A percentile compares a stretch with the other conserved stretches of the same genome.
Evolutionary conservation across 2,797 vertebrate genomes (phyloP).

Genomic region (Clarias laeviceps): DNA sequence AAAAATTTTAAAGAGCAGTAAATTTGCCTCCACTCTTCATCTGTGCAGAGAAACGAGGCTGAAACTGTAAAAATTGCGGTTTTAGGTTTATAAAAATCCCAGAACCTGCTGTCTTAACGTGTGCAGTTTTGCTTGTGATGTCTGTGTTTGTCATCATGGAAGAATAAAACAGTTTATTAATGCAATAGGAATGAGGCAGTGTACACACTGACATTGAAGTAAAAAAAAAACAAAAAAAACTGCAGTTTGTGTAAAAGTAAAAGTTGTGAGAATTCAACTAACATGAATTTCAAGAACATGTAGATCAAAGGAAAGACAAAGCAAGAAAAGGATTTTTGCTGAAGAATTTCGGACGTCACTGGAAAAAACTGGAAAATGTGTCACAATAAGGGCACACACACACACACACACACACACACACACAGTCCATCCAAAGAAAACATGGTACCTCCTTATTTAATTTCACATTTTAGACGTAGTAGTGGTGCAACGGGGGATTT

Average conservation of each 20-base stretch:
- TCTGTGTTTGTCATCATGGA: conserved; percentile 16
- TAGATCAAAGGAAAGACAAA: conserved; percentile 18
- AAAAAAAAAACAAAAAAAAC: not conserved
- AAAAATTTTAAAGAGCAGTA: conserved; percentile 4
- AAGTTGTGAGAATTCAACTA: not conserved
- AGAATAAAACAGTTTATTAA: conserved; percentile 8
- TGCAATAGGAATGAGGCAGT: not conserved
- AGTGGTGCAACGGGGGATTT: conserved; percentile 29
- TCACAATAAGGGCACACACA: conserved; percentile 13
- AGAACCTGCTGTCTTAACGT: conserved; percentile 9
- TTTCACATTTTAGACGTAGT: conserved; percentile 25
- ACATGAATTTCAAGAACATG: not conserved
- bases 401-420: not conserved
- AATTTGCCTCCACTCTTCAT: conserved; percentile 9
- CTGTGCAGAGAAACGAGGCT: not conserved
- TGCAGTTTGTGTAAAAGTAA: conserved; percentile 4
- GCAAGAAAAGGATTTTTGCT: not conserved
- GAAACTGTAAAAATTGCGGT: conserved; percentile 19
- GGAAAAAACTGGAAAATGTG: conserved; percentile 20
- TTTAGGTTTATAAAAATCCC: conserved; percentile 8
- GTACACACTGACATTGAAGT: not conserved
- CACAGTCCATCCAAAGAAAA: conserved; percentile 24
- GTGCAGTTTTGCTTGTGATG: not conserved
- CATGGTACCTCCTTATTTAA: conserved; percentile 32
- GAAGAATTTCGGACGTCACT: conserved; percentile 16